A percentile compares a stretch with the other conserved stretches of the same genome.
These are phyloP conservation scores for Ochropleura plecta DNA, from an alignment of 2,888 invertebrate species.

Conservation along the genomic window DNA sequence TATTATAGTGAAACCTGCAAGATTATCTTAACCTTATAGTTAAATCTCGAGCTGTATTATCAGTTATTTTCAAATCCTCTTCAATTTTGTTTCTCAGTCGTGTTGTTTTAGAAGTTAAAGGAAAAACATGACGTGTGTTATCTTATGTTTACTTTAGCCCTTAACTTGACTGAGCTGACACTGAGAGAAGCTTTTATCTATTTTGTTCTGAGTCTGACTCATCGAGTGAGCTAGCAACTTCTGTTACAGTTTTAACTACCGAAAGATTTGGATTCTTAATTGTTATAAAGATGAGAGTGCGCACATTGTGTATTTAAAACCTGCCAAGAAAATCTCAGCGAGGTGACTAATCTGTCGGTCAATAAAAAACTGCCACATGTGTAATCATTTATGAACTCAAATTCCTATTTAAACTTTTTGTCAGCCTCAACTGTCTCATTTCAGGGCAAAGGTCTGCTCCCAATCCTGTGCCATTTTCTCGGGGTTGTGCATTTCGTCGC, in stretches of 20 bases:
- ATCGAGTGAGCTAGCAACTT: slow-evolving; percentile 8
- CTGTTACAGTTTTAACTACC: background rate
- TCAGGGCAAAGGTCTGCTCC: background rate
- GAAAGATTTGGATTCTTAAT: slow-evolving; percentile 36
- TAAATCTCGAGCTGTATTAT: slow-evolving; percentile 44
- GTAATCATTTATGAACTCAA: slow-evolving; percentile 2
- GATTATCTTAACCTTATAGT: slow-evolving; percentile 67
- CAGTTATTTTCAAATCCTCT: slow-evolving; percentile 22
- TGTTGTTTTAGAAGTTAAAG: slow-evolving; percentile 30
- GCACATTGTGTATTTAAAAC: slow-evolving; percentile 33
- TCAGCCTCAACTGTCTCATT: background rate
- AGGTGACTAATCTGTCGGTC: slow-evolving; percentile 31
- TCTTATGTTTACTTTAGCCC: slow-evolving; percentile 26
- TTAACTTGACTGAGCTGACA: slow-evolving; percentile 16
- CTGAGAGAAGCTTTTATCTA: background rate
- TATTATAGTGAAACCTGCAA: slow-evolving; percentile 69
- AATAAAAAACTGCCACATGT: slow-evolving; percentile 36
- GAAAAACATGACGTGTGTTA: slow-evolving; percentile 30
- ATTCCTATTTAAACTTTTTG: background rate
- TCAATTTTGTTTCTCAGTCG: slow-evolving; percentile 1
- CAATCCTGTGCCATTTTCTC: background rate
- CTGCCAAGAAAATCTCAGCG: slow-evolving; percentile 47
- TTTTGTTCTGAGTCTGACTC: slow-evolving; percentile 40
- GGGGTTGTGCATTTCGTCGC: background rate
- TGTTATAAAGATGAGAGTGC: slow-evolving; percentile 29